Percentiles rank a stretch among this genome's conserved stretches.
Evolutionary conservation across 1,140 invertebrate species (phyloP).

Genomic region (Schlechtendalia chinensis): DNA sequence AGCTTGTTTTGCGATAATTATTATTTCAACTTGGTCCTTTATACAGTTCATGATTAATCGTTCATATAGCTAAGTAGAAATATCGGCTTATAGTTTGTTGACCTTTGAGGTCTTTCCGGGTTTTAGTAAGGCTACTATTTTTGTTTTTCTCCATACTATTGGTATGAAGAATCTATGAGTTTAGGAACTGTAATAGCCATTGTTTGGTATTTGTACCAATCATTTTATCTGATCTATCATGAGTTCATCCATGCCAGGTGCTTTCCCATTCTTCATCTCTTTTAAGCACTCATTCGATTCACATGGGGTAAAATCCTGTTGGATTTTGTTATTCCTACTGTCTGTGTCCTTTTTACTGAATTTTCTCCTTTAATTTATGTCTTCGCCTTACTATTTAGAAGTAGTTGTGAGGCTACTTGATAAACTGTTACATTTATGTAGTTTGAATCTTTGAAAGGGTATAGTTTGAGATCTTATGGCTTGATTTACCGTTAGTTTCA

Average conservation of each 20-base stretch:
- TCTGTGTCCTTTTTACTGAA: background rate
- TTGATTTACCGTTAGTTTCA: no score
- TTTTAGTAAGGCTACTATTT: background rate
- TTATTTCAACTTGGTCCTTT: background rate
- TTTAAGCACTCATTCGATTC: background rate
- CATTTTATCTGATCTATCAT: background rate
- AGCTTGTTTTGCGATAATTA: background rate
- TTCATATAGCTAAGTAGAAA: background rate
- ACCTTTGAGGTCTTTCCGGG: background rate
- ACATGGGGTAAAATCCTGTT: background rate
- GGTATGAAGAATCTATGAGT: background rate
- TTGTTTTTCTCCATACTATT: background rate
- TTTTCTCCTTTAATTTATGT: slow-evolving; percentile 1
- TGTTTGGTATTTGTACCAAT: background rate
- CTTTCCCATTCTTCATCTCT: background rate
- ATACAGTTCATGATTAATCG: background rate
- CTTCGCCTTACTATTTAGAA: background rate
- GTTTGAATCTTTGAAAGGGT: no score
- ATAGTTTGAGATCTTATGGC: no score
- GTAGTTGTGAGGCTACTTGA: background rate
- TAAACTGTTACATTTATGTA: background rate
- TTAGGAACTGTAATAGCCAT: background rate
- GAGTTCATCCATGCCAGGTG: background rate
- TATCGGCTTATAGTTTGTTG: background rate
- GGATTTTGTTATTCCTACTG: background rate